Percentiles rank a stretch among this genome's conserved stretches.
Evolutionary conservation across 2,888 invertebrate genomes (phyloP).

Genomic region (Halocaridina rubra): DNA sequence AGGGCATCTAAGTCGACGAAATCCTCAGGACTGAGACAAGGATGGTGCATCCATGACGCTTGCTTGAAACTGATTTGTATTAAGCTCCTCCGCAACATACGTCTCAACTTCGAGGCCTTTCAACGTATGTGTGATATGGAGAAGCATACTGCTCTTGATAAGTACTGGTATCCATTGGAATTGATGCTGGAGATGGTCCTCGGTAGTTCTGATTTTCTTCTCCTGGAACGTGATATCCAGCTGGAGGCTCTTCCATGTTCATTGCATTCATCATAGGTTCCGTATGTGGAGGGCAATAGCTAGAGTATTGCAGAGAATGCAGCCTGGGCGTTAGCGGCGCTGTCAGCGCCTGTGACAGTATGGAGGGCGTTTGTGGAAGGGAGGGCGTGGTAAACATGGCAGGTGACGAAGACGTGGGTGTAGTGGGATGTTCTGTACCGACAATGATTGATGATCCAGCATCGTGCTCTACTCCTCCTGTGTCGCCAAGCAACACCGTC

Average conservation of each 20-base stretch:
- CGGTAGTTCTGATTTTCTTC: conserved; percentile 17
- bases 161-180: conserved; percentile 10
- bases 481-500: conserved; percentile 67
- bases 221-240: conserved; percentile 15
- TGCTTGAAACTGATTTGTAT: conserved; percentile 11
- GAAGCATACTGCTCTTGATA: conserved; percentile 30
- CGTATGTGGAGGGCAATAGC: conserved; percentile 12
- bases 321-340: conserved; percentile 41
- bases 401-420: conserved; percentile 8
- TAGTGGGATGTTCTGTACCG: background rate
- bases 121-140: conserved; percentile 28
- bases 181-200: conserved; percentile 17
- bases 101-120: conserved; percentile 50
- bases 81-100: conserved; percentile 43
- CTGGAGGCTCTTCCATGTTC: conserved; percentile 29
- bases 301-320: conserved; percentile 35
- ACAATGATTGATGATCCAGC: background rate
- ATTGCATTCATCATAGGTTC: background rate
- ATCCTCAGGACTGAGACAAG: conserved; percentile 54
- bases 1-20: conserved; percentile 62
- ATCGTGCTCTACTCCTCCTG: conserved; percentile 4
- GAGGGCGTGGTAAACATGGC: conserved; percentile 22
- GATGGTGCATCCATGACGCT: conserved; percentile 23
- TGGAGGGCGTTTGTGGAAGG: conserved; percentile 41
- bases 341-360: conserved; percentile 50